These are phyloP conservation scores for Fistularia commersonii DNA, from an alignment of 2,797 vertebrate genomes.

Conservation along the genomic window DNA sequence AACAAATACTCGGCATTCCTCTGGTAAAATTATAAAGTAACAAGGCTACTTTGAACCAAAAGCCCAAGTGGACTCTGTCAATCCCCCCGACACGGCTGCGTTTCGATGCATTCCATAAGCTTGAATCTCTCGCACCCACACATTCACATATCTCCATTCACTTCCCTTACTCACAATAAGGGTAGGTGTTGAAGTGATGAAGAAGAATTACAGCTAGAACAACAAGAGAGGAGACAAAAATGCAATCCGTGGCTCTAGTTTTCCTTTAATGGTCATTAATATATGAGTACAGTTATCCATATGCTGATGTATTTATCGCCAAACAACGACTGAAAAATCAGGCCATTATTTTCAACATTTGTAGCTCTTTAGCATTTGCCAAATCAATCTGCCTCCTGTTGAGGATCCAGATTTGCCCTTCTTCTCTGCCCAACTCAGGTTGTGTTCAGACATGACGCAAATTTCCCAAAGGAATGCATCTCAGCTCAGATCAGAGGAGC, in stretches of 20 bases:
- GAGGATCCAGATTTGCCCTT: constrained; percentile 63
- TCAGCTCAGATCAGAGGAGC: constrained; percentile 45
- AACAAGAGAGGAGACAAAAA: constrained; percentile 62
- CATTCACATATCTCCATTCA: constrained; percentile 64
- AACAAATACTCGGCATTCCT: constrained; percentile 8
- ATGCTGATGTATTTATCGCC: constrained; percentile 74
- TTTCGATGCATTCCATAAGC: constrained; percentile 58
- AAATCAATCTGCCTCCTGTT: constrained; percentile 70
- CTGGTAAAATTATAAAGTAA: constrained; percentile 46
- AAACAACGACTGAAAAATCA: constrained; percentile 63
- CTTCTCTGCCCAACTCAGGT: constrained; percentile 48
- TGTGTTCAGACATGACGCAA: constrained; percentile 31
- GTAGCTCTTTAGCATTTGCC: constrained; percentile 63
- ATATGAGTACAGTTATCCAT: constrained; percentile 71
- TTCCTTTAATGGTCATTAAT: constrained; percentile 64
- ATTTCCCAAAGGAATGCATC: constrained; percentile 28
- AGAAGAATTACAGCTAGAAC: constrained; percentile 74
- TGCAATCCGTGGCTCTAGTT: constrained; percentile 58
- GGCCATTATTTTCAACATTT: constrained; percentile 70
- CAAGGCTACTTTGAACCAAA: constrained; percentile 32
- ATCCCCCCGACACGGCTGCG: constrained; percentile 42
- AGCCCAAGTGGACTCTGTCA: constrained; percentile 13
- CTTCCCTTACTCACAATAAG: constrained; percentile 56
- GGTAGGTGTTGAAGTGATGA: constrained; percentile 72
- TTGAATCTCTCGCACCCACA: constrained; percentile 46